Evolutionary conservation across 1,140 invertebrate genomes (phyloP), one percentile per base, ranked within the genome.

Genomic region (Lordiphosa clarofinis): DNA sequence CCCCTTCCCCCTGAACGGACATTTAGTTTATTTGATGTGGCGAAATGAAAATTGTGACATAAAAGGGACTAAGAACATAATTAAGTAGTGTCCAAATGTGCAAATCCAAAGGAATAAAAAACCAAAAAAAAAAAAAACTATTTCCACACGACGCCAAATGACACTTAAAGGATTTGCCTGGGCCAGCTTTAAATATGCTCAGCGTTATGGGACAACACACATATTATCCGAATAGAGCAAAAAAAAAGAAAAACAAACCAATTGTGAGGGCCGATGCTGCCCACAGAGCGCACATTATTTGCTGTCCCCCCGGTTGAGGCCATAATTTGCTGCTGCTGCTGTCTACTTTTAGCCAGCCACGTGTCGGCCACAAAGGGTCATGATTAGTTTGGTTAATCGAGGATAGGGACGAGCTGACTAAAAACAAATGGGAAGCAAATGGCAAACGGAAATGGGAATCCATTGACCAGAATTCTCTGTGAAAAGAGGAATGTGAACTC

Each of bases 1-100:
- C 15, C 3, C 3, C 15, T 3, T 9, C 63, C 40, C 54, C 13
- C 11, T 37, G 33, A 43, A 33, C 53, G 67, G 31, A 76, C 76
- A 82, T 84, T 84, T 84, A 76, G 73, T 84, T 84, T 84, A 84
- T 84, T 84, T 84, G 78, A 78, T 84, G 78, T 84, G 66, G 73
- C 73, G 56, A 84, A 82, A 82, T 84, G 79, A 84, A 84, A 84
- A 84, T 84, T 84, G 78, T 84, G 78, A 84, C 78, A 84, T 84
- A 84, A 84, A 84, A 84, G 78, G 78, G 78, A 84, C 78, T 84
- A 84, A 84, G 78, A 84, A 84, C 73, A 84, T 84, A 84, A 84
- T 84, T 84, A 84, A 84, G 73, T 78, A 78, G 73, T 73, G 79
- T 76, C 78, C 78, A 62, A 78, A 84, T 82, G 78, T 84, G 76